Evolutionary conservation across 2,888 invertebrate species (phyloP), one percentile per base, ranked within the genome.

Genomic region (Cheilosia vulpina): DNA sequence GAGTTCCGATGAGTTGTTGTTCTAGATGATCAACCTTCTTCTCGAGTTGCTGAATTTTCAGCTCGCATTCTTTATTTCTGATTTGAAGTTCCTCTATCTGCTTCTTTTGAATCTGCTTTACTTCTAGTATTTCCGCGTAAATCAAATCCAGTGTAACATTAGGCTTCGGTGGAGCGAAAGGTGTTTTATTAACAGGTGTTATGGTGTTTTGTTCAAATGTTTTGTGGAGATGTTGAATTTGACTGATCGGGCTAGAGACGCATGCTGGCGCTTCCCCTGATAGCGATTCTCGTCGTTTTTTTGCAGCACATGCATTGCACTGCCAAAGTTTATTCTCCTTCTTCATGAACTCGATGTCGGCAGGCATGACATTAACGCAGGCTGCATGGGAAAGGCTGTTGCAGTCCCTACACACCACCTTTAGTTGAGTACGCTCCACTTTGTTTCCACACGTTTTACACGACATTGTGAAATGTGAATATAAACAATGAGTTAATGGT

Each of bases 261-360:
- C 38, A 66, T 11, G 53, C 66, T 41, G 41, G 53, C 19, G 68
- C 55, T 55, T 68, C 38, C 17, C 43, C 68, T 27, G 53, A 55
- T 55, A 55, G 19, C 17, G 68, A 68, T 43, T 55, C 27, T 0
- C 43, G 38, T 2, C 52, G 53, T 41, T 66, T 66, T 5, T 53
- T 53, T 24, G 53, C 65, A 41, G 4, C 2, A 66, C 52, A 66
- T n/a, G 4, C 38, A 24, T 24, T 66, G 38, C 52, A 52, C 43
- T 31, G 68, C 55, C 68, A 68, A 13, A 27, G 53, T 68, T 43
- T 68, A 17, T 55, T 68, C 17, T 27, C 55, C n/a, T 55, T 68
- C 15, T 68, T 68, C 68, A 55, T 41, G 19, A 38, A 68, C 17
- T 68, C 68, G 2, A 68, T 53, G 19, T 68, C 68, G 13, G 68